Conservation (phyloP, 2,113 vertebrate genomes). For the Syngnathus typhle region DNA sequence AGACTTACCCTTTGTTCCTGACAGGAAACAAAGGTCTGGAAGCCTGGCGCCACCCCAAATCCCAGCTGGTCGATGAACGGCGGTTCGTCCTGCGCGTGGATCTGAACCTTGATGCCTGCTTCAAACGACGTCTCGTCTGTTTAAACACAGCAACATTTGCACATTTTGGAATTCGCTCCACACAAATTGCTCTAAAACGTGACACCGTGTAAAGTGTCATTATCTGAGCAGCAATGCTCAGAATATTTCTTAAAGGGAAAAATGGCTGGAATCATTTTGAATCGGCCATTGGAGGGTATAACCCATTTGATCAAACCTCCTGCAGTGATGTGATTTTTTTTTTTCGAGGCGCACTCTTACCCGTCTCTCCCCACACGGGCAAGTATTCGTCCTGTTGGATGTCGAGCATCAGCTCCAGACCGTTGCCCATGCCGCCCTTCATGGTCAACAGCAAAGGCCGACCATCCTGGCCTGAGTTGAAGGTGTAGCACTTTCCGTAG, state of each 20-base stretch:
- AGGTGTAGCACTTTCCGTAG: conserved; percentile 98
- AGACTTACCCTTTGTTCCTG: conserved; percentile 91
- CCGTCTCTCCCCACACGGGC: conserved; percentile 96
- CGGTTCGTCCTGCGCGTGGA: conserved; percentile 95
- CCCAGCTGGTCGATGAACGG: conserved; percentile 98
- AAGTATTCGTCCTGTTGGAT: conserved; percentile 97
- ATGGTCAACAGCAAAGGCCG: conserved; percentile 82
- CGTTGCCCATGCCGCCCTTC: conserved; percentile 95
- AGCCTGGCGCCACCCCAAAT: conserved; percentile 93
- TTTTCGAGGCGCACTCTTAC: conserved; percentile 59
- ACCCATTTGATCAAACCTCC: not conserved
- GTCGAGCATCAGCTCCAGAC: conserved; percentile 97
- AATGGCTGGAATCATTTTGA: not conserved
- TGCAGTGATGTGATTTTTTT: not conserved
- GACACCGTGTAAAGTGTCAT: not conserved
- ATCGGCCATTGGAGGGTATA: not conserved
- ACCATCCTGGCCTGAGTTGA: conserved; percentile 89
- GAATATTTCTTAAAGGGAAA: not conserved
- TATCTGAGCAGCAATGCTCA: not conserved
- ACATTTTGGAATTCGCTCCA: no score
- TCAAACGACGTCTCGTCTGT: conserved; percentile 97
- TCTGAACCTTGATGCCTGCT: conserved; percentile 98
- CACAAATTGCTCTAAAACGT: not conserved
- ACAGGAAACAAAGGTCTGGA: conserved; percentile 98
- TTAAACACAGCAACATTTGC: not conserved